Base-by-base conservation (phyloP, 2,113 vertebrate species). In the Suricata suricatta region DNA sequence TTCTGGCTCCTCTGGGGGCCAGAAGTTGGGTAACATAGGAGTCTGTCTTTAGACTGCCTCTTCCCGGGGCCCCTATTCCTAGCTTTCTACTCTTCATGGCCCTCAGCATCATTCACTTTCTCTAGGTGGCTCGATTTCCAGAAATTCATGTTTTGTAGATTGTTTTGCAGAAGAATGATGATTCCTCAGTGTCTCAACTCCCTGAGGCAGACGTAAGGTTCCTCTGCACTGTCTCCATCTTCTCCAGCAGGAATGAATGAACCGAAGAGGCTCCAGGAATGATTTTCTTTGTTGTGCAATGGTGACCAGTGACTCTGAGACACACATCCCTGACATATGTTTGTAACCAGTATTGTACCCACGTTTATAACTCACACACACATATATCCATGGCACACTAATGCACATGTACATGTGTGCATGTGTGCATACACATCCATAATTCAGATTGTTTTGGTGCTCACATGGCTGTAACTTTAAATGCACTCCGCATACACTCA, bases 101-200 rank as follows among this genome's bases (percentile, higher is more conserved):
- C 38, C 38, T 69, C 35, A 77, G 3, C 4, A 12, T 25, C 35
- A 50, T 44, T 85, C 60, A 38, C 12, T 66, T 88, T 88, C 76
- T 90, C 64, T 12, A 95, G 66, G 60, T 97, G 77, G 81, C 41
- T 94, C 16, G n/a, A 84, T 84, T 88, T 79, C 35, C 54, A 90
- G 76, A 91, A 72, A 76, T 82, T 44, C 69, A n/a, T 54, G 41
- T 91, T 82, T 93, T 79, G 21, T 79, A 81, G 44, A 64, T 63
- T 74, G 38, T 84, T 92, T 90, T 81, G 7, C 29, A 90, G 38
- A 94, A 44, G 27, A 90, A 92, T 81, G 44, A 76, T 27, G 80
- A 69, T 88, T 74, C 57, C 68, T 25, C 38, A 86, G 11, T 93
- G 31, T 44, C 68, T 94, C 44, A 94, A 72, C n/a, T 88, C n/a